Base-by-base conservation (phyloP, 2,113 vertebrate genomes). In the Ellobius talpinus region DNA sequence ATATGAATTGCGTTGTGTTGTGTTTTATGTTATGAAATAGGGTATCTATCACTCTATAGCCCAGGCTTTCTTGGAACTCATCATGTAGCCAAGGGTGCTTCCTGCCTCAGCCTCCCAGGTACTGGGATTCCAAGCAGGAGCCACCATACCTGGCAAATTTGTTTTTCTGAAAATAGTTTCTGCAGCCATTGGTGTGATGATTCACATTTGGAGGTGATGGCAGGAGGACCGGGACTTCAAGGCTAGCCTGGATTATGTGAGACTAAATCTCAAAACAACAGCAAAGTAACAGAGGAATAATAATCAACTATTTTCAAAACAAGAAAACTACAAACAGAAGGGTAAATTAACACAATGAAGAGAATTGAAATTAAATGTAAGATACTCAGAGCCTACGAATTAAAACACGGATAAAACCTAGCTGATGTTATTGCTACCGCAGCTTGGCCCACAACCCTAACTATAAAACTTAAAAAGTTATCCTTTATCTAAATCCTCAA, bases 341-440 rank as follows among this genome's bases (percentile, higher is more conserved):
- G 26, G 8, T n/a, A 55, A 92, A 94, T 47, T 13, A 68, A 17
- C 96, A 93, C 78, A 79, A 96, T 79, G 26, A 4, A 89, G 74
- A 74, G n/a, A 47, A 96, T 95, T 36, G 26, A 91, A 96, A 70
- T 31, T 36, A 93, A 95, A 73, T 2, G 26, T 29, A 76, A 92
- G 63, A 76, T 42, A 85, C 12, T n/a, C 17, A 63, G 89, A 92
- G 9, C 17, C 24, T 12, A 70, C 12, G 76, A 93, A 19, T 31
- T 0, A 91, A n/a, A 70, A 73, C 0, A 70, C 6, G 2, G 7
- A 3, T 58, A 42, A 87, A 82, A 66, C 16, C 63, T 72, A 76
- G 10, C 21, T 91, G 42, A 36, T 13, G 6, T 95, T 66, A 45
- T 39, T 72, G 39, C 50, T 65, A 42, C 29, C 78, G 50, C 79